Evolutionary conservation across 2,113 vertebrate genomes (phyloP).

Genomic region (Riparia riparia): DNA sequence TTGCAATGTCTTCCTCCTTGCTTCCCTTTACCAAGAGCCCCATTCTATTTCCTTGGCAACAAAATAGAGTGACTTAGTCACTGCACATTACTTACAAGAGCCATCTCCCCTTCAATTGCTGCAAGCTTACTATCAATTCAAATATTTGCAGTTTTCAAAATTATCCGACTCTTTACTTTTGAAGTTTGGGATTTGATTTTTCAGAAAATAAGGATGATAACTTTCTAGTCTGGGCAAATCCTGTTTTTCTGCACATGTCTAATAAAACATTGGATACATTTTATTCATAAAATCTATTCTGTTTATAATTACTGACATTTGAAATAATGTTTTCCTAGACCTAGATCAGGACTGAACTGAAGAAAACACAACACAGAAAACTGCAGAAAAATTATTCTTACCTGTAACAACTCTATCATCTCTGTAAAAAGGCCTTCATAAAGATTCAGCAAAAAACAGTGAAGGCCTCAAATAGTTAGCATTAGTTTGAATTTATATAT

Average conservation of each 20-base stretch:
- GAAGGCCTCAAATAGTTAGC: neutral
- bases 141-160: neutral
- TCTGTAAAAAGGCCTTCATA: neutral
- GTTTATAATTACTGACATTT: neutral
- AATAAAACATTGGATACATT: neutral
- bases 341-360: neutral
- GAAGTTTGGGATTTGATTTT: neutral
- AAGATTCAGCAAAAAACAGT: neutral
- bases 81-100: neutral
- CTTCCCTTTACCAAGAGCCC: neutral
- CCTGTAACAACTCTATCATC: neutral
- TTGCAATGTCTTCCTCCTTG: neutral
- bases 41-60: neutral
- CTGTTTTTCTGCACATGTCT: neutral
- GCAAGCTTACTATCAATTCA: neutral
- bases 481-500: neutral
- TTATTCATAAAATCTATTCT: neutral
- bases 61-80: neutral
- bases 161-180: neutral
- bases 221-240: neutral
- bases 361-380: neutral
- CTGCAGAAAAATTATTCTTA: neutral
- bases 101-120: neutral
- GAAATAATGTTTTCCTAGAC: neutral
- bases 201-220: neutral